phyloP scores from a whole-genome alignment of 2,888 invertebrate species.

The Timandra comae region DNA sequence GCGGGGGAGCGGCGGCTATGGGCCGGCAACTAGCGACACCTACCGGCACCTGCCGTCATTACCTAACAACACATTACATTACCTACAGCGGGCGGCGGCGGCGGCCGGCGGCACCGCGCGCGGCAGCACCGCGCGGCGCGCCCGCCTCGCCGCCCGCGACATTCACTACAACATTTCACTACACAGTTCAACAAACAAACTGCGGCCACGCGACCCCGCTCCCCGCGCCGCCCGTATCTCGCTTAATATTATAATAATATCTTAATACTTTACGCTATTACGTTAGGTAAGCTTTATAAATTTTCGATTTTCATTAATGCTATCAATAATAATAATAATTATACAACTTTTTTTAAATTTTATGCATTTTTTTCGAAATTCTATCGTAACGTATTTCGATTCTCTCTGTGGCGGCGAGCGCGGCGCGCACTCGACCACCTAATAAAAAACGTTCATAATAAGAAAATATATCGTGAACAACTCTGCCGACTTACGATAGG shows the following conservation, averaged over 20 bases:
- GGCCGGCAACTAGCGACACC: conserved; percentile 1
- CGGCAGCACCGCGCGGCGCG: background rate
- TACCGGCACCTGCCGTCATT: conserved; percentile 11
- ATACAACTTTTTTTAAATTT: conserved; percentile 77
- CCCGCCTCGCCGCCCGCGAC: conserved; percentile 14
- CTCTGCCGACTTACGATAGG: conserved; percentile 76
- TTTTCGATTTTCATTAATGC: conserved; percentile 74
- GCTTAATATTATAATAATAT: conserved; percentile 70
- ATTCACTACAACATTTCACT: conserved; percentile 16
- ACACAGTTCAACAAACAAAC: conserved; percentile 38
- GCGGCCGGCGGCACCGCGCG: background rate
- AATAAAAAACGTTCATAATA: conserved; percentile 80
- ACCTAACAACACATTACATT: conserved; percentile 7
- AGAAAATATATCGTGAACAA: conserved; percentile 80
- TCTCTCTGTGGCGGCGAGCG: conserved; percentile 69
- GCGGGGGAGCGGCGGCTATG: conserved; percentile 41
- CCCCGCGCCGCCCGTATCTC: conserved; percentile 62
- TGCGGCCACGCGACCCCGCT: conserved; percentile 43
- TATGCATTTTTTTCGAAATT: conserved; percentile 72
- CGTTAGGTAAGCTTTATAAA: conserved; percentile 77
- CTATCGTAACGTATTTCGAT: conserved; percentile 74
- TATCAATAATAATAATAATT: conserved; percentile 71
- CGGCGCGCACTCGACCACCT: conserved; percentile 73
- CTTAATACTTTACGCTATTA: conserved; percentile 77
- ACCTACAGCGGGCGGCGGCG: conserved; percentile 3